Conservation (phyloP, 2,888 invertebrate genomes). For the Lithophane semibrunnea region DNA sequence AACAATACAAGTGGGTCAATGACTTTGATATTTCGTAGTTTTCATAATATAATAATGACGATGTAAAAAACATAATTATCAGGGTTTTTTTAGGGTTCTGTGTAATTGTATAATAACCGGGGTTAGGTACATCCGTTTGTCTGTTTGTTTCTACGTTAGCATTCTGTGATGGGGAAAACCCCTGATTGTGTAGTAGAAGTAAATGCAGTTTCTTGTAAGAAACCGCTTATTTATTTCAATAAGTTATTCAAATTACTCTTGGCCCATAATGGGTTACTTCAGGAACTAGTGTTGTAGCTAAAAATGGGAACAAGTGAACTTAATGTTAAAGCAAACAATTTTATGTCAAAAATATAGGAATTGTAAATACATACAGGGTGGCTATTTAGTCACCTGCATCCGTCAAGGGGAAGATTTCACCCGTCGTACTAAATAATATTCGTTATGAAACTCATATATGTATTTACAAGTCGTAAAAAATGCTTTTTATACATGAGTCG, state of each 20-base stretch:
- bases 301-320: too few relatives aligned
- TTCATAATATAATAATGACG: conserved; percentile 23
- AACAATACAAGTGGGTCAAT: conserved; percentile 63
- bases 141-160: neutral
- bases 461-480: too few relatives aligned
- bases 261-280: neutral
- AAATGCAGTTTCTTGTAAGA: too few relatives aligned
- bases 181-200: neutral
- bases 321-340: too few relatives aligned
- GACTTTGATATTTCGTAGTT: conserved; percentile 52
- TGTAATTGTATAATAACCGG: neutral
- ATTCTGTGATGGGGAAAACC: neutral
- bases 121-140: neutral
- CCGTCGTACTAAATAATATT: too few relatives aligned
- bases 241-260: neutral
- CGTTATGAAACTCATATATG: too few relatives aligned
- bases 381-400: too few relatives aligned
- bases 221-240: neutral
- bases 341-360: too few relatives aligned
- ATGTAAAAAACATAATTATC: neutral
- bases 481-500: too few relatives aligned
- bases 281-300: neutral
- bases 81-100: conserved; percentile 15
- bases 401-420: too few relatives aligned
- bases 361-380: too few relatives aligned